Conservation (phyloP, 2,113 vertebrate species). For the Aptenodytes patagonicus region DNA sequence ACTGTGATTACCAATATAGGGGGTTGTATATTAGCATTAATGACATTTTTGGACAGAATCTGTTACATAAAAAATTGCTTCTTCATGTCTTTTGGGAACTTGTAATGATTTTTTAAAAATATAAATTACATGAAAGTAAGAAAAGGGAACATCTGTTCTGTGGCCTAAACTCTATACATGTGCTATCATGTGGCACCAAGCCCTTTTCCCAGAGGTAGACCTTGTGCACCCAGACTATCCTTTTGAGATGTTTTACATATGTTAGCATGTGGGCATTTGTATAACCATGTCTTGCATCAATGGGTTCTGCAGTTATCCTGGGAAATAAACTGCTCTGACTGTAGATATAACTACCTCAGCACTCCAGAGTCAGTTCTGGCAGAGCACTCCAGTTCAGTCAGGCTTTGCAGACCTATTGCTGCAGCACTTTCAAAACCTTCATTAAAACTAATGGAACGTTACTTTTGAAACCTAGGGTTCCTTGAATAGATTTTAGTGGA, state of each 20-base stretch:
- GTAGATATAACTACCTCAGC: background rate
- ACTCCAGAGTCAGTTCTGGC: background rate
- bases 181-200: slow-evolving; percentile 24
- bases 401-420: slow-evolving; percentile 5
- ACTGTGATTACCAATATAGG: background rate
- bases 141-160: slow-evolving; percentile 2
- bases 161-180: background rate
- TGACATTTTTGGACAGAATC: background rate
- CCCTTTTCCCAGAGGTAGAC: slow-evolving; percentile 14
- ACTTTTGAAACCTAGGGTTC: slow-evolving; percentile 1
- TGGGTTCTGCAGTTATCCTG: slow-evolving; percentile 20
- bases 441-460: slow-evolving; percentile 27
- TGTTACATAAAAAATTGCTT: background rate
- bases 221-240: background rate
- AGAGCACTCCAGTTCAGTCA: background rate
- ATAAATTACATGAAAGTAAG: background rate
- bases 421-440: background rate
- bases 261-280: slow-evolving; percentile 19
- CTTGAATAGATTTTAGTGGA: slow-evolving; percentile 2
- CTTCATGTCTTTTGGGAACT: background rate
- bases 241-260: slow-evolving; percentile 41
- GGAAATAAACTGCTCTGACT: slow-evolving; percentile 27
- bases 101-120: background rate
- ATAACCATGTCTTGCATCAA: slow-evolving; percentile 16
- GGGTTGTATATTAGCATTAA: background rate